A percentile compares a stretch with the other conserved stretches of the same genome.
Evolutionary conservation across 2,888 invertebrate genomes (phyloP).

Genomic region (Synergus itoensis): DNA sequence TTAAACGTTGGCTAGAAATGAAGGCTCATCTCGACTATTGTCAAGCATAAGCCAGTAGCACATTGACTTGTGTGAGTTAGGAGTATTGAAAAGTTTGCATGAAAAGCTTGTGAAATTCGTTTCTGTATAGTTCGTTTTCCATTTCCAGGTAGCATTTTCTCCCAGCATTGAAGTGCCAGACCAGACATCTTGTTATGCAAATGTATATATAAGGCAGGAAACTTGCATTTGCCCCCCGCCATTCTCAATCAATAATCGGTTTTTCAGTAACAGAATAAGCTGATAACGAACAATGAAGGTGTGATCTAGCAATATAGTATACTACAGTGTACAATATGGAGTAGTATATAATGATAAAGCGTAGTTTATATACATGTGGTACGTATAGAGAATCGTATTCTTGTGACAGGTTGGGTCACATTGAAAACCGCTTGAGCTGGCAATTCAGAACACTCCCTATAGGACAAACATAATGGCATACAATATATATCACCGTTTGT

Average conservation of each 20-base stretch:
- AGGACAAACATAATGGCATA: conserved; percentile 42
- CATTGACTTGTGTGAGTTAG: conserved; percentile 1
- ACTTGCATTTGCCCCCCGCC: conserved; percentile 39
- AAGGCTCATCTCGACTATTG: conserved; percentile 3
- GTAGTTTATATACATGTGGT: no score
- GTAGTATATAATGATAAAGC: conserved; percentile 8
- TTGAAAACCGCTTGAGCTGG: conserved; percentile 47
- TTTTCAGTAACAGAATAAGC: conserved; percentile 56
- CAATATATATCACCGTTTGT: conserved; percentile 46
- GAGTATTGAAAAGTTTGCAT: conserved; percentile 29
- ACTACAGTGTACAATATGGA: conserved; percentile 45
- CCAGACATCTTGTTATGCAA: conserved; percentile 30
- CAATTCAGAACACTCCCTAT: conserved; percentile 40
- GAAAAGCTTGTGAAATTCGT: conserved; percentile 29
- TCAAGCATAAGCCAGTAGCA: neutral
- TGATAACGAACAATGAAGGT: conserved; percentile 56
- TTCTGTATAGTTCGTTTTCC: conserved; percentile 46
- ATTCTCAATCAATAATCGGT: conserved; percentile 58
- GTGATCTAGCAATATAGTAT: conserved; percentile 30
- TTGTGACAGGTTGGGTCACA: conserved; percentile 49
- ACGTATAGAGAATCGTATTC: conserved; percentile 16
- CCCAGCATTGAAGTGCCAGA: conserved; percentile 32
- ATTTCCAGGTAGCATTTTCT: conserved; percentile 42
- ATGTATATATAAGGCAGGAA: conserved; percentile 31
- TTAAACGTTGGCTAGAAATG: neutral